These are phyloP conservation scores for Trinorchestia longiramus DNA, from an alignment of 1,140 invertebrate species.

Conservation along the genomic window DNA sequence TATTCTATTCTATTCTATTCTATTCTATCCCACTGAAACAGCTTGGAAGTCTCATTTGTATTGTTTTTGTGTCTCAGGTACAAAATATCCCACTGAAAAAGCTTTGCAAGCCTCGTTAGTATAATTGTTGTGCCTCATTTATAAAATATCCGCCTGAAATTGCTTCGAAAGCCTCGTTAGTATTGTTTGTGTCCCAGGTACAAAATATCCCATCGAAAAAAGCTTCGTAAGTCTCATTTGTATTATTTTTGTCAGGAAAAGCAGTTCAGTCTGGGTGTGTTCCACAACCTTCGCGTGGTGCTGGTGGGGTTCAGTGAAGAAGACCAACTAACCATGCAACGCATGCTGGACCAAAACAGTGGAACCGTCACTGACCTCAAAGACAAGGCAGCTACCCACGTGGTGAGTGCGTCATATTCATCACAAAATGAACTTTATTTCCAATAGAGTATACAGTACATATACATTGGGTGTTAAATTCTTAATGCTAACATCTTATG, in stretches of 20 bases:
- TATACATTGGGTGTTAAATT: too few species aligned
- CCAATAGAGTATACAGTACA: too few species aligned
- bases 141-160: too few species aligned
- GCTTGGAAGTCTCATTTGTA: too few species aligned
- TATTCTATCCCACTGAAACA: too few species aligned
- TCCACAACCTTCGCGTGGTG: constrained; percentile 72
- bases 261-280: constrained; percentile 71
- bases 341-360: constrained; percentile 67
- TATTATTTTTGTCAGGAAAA: constrained; percentile 64
- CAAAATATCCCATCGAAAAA: background rate
- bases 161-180: too few species aligned
- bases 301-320: constrained; percentile 73
- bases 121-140: too few species aligned
- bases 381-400: constrained; percentile 62
- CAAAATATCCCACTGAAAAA: background rate
- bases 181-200: background rate
- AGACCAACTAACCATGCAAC: constrained; percentile 73
- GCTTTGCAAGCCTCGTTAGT: too few species aligned
- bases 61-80: background rate
- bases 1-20: too few species aligned
- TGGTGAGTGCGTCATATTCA: constrained; percentile 53
- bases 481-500: too few species aligned
- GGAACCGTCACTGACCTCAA: constrained; percentile 63
- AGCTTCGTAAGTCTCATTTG: too few species aligned
- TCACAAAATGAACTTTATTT: too few species aligned